Conservation (phyloP, 2,113 vertebrate genomes). For the Microcebus griseorufus region DNA sequence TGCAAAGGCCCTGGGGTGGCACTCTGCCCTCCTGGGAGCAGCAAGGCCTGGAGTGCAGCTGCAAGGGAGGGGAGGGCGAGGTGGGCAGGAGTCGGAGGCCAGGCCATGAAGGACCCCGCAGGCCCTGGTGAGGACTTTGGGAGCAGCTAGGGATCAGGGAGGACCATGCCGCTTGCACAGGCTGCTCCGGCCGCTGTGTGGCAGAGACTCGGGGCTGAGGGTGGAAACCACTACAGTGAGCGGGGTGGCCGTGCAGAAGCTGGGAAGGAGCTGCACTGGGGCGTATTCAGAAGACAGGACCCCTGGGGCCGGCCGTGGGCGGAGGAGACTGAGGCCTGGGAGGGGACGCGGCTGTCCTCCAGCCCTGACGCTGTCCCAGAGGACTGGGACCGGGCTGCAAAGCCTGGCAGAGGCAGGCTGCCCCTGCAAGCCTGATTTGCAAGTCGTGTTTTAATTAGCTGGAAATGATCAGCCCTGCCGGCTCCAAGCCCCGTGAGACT, state of each 20-base stretch:
- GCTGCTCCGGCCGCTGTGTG: background rate
- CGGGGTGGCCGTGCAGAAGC: fast-evolving
- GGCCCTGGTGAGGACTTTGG: fast-evolving
- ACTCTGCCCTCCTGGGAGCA: background rate
- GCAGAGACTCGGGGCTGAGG: background rate
- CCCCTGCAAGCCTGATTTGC: background rate
- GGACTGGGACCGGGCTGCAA: background rate
- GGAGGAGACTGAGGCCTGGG: background rate
- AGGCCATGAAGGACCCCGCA: background rate
- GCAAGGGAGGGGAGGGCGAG: background rate
- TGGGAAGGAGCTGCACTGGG: fast-evolving
- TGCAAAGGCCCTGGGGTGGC: background rate
- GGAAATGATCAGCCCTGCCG: background rate
- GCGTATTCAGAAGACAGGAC: background rate
- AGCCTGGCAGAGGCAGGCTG: background rate
- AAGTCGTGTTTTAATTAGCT: background rate
- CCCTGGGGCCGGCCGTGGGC: fast-evolving
- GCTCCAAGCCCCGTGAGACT: background rate
- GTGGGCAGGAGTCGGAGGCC: fast-evolving
- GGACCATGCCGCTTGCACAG: fast-evolving
- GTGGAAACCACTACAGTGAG: too few relatives aligned
- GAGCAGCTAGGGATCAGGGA: fast-evolving
- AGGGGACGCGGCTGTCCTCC: background rate
- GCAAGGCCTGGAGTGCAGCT: background rate
- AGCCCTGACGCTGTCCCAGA: background rate